phyloP scores from a whole-genome alignment of 2,113 vertebrate species.

The Marmota monax region DNA sequence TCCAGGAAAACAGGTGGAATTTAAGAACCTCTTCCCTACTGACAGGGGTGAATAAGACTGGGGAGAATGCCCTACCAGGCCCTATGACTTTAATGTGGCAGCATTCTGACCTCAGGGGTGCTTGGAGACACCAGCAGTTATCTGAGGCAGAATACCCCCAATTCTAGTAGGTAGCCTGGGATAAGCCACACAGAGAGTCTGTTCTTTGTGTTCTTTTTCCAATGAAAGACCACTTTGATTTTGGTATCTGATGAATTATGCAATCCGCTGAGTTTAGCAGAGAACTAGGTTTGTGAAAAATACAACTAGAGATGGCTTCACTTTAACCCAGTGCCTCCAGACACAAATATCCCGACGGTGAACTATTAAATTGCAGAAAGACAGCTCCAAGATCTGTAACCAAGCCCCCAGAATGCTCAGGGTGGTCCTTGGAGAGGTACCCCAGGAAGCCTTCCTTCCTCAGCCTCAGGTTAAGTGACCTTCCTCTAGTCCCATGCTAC shows the following conservation, averaged over 20 bases:
- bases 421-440: neutral
- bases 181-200: neutral
- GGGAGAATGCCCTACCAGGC: rapidly evolving
- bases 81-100: neutral
- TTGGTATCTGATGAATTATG: conserved; percentile 26
- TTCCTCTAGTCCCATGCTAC: neutral
- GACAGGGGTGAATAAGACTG: no score
- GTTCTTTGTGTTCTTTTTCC: neutral
- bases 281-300: neutral
- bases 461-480: neutral
- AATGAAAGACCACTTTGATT: conserved; percentile 43
- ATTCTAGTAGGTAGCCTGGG: neutral
- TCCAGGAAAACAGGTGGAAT: neutral
- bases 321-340: neutral
- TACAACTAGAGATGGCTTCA: no score
- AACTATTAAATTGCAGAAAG: neutral
- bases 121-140: no score
- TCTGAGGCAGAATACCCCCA: neutral
- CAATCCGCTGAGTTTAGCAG: neutral
- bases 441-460: neutral
- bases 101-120: neutral
- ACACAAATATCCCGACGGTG: neutral
- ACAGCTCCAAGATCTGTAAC: neutral
- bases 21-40: neutral
- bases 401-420: neutral